Evolutionary conservation across 2,797 vertebrate species (phyloP).

Genomic region (Anas capensis): DNA sequence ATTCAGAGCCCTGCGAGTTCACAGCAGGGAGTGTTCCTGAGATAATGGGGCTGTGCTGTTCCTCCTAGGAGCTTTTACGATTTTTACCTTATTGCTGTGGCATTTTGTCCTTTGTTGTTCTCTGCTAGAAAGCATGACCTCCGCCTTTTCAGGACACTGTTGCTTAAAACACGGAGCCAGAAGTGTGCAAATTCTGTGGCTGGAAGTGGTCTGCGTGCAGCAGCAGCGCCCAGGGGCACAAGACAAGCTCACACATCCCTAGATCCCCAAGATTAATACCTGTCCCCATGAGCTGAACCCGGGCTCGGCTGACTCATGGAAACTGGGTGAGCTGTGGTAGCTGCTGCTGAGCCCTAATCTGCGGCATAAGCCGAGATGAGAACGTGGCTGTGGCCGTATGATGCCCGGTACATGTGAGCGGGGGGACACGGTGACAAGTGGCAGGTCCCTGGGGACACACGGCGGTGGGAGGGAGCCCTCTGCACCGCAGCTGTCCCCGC

Average conservation of each 20-base stretch:
- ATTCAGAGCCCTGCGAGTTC: background rate
- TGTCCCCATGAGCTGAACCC: background rate
- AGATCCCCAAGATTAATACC: background rate
- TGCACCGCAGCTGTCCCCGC: background rate
- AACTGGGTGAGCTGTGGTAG: conserved; percentile 26
- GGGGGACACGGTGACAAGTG: background rate
- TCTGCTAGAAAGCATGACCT: background rate
- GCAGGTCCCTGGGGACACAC: background rate
- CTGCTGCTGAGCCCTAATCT: conserved; percentile 36
- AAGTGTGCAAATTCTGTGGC: background rate
- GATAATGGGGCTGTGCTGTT: background rate
- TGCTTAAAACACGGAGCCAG: background rate
- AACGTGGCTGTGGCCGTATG: rapidly evolving
- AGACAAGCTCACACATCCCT: background rate
- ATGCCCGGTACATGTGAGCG: background rate
- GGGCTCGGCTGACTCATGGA: conserved; percentile 56
- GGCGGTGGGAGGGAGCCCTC: background rate
- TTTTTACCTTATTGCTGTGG: background rate
- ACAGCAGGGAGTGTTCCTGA: background rate
- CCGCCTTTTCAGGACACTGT: background rate
- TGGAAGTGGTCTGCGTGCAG: background rate
- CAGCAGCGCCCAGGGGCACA: background rate
- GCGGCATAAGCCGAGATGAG: background rate
- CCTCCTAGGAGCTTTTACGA: background rate
- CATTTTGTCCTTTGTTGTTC: background rate